phyloP scores from a whole-genome alignment of 2,888 invertebrate genomes.

The Eudasyphora cyanicolor region DNA sequence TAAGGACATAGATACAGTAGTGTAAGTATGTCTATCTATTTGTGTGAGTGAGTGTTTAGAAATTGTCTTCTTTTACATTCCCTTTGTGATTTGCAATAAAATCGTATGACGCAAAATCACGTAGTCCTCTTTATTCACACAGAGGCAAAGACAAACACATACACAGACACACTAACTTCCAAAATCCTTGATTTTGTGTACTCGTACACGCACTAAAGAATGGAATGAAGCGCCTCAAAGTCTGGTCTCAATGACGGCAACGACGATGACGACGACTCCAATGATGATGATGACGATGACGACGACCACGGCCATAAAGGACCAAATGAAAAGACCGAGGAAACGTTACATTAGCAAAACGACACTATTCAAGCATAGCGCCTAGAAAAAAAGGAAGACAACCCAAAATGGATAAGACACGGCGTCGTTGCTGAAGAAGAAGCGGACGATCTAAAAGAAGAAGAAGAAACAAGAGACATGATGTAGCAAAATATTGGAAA shows the following conservation, averaged over 20 bases:
- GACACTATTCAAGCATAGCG: background rate
- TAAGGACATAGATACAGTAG: too few relatives aligned
- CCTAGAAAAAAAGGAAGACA: background rate
- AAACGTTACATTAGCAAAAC: background rate
- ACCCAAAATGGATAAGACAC: background rate
- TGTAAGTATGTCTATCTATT: too few relatives aligned
- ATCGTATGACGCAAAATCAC: background rate
- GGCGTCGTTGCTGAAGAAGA: too few relatives aligned
- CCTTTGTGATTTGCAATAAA: background rate
- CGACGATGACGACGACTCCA: background rate
- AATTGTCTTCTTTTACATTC: background rate
- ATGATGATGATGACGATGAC: background rate
- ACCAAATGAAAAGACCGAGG: background rate
- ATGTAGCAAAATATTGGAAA: conserved; percentile 30
- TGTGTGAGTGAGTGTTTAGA: too few relatives aligned
- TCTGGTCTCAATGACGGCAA: conserved; percentile 62
- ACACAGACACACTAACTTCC: too few relatives aligned
- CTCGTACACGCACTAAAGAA: too few relatives aligned
- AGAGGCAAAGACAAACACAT: too few relatives aligned
- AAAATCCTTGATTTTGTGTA: too few relatives aligned
- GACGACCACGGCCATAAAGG: background rate
- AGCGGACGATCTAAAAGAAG: background rate
- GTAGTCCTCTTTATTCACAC: background rate
- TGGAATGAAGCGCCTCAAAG: conserved; percentile 53
- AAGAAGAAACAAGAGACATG: conserved; percentile 29